Evolutionary conservation across 2,888 invertebrate species (phyloP).

Genomic region (Perizoma affinitatum): DNA sequence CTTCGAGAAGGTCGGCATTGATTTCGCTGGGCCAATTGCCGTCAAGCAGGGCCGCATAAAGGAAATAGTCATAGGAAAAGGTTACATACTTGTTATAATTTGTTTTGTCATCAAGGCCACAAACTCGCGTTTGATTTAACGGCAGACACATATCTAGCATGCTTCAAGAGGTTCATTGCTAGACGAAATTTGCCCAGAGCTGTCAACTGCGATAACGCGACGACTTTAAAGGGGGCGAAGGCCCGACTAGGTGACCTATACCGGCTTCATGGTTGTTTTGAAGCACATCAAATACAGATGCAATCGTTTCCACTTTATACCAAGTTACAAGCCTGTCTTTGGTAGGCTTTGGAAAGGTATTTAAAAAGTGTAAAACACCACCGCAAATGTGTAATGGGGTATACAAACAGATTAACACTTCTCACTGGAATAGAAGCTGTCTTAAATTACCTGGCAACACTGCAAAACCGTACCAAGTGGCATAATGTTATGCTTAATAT

Average conservation of each 20-base stretch:
- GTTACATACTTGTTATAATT: conserved; percentile 3
- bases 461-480: no score
- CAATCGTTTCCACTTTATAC: not conserved
- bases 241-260: not conserved
- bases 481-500: no score
- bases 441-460: no score
- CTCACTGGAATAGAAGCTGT: no score
- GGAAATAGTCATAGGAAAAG: conserved; percentile 2
- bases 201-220: conserved; percentile 9
- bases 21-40: conserved; percentile 32
- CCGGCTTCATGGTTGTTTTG: not conserved
- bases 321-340: not conserved
- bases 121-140: conserved; percentile 11
- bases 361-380: not conserved
- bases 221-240: not conserved
- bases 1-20: conserved; percentile 14
- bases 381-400: no score
- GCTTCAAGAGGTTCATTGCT: conserved; percentile 10
- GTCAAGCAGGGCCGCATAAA: conserved; percentile 18
- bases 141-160: conserved; percentile 12
- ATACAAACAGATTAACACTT: no score
- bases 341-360: not conserved
- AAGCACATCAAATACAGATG: not conserved
- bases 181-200: conserved; percentile 4
- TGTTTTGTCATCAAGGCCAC: conserved; percentile 18